Percentiles rank a stretch among this genome's conserved stretches.
Evolutionary conservation across 2,888 invertebrate species (phyloP).

Genomic region (Drosophila differens): DNA sequence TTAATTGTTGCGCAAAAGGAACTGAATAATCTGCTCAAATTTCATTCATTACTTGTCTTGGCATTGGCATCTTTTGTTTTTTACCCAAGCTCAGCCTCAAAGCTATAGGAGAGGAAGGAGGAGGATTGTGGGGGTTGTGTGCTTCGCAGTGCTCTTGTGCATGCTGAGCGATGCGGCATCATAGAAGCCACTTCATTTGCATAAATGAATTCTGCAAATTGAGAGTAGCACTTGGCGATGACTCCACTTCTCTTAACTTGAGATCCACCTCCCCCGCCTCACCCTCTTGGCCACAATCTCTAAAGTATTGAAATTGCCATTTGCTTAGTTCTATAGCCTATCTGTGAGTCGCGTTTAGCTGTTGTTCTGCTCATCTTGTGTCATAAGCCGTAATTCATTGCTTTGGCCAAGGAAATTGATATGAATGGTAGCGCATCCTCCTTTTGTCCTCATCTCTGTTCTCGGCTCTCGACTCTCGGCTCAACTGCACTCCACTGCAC

Average conservation of each 20-base stretch:
- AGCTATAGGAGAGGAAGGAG: not conserved
- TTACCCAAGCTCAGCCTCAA: not conserved
- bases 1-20: constrained; percentile 77
- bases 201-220: constrained; percentile 80
- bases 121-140: not conserved
- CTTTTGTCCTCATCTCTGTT: constrained; percentile 20
- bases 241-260: not conserved
- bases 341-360: constrained; percentile 1
- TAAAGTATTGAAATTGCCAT: constrained; percentile 46
- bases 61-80: constrained; percentile 32
- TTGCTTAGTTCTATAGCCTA: constrained; percentile 11
- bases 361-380: constrained; percentile 28
- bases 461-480: constrained; percentile 8
- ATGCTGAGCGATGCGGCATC: constrained; percentile 46
- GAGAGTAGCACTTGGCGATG: constrained; percentile 69
- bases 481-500: constrained; percentile 28
- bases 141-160: constrained; percentile 24
- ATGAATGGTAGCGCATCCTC: constrained; percentile 49
- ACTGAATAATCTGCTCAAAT: constrained; percentile 77
- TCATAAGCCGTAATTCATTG: constrained; percentile 76
- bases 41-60: constrained; percentile 71
- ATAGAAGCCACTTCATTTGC: constrained; percentile 79
- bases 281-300: constrained; percentile 4
- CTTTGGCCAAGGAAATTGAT: constrained; percentile 73
- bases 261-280: not conserved